A percentile compares a stretch with the other conserved stretches of the same genome.
Evolutionary conservation across 35 echinoderm and acorn worm genomes (phyloP).

Genomic region (Chiridota heheva): DNA sequence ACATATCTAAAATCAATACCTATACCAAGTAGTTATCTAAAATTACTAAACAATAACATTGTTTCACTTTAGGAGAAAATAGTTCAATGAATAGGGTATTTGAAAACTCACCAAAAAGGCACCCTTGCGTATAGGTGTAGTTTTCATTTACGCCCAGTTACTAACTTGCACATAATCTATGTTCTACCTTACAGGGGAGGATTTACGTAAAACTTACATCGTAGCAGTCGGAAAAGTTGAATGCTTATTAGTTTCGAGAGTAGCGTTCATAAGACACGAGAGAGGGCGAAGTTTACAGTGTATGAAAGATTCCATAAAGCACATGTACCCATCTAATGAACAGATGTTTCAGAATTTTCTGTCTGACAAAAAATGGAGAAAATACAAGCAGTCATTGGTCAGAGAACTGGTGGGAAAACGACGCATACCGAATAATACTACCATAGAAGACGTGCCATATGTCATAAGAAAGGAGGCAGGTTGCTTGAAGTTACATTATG

Average conservation of each 20-base stretch:
- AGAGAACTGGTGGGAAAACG: constrained; percentile 59
- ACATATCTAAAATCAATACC: no score
- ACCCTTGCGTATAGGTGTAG: no score
- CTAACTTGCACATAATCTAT: no score
- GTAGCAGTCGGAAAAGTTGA: constrained; percentile 73
- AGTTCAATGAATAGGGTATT: no score
- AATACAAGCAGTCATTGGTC: constrained; percentile 73
- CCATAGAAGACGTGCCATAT: constrained; percentile 57
- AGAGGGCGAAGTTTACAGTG: constrained; percentile 57
- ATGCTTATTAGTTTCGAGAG: constrained; percentile 69
- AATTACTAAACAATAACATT: no score
- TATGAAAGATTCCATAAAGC: constrained; percentile 58
- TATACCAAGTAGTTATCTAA: no score
- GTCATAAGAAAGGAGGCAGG: constrained; percentile 10
- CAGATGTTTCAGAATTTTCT: constrained; percentile 65
- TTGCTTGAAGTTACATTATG: no score
- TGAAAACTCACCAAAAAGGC: no score
- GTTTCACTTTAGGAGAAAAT: no score
- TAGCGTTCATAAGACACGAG: constrained; percentile 80
- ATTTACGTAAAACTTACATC: constrained; percentile 81
- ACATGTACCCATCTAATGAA: constrained; percentile 66
- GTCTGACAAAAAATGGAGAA: constrained; percentile 74
- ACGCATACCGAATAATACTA: constrained; percentile 65
- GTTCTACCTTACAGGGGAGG: constrained; percentile 77
- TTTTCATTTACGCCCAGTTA: no score